Evolutionary conservation across 1,140 invertebrate genomes (phyloP).

Genomic region (Aplysia californica): DNA sequence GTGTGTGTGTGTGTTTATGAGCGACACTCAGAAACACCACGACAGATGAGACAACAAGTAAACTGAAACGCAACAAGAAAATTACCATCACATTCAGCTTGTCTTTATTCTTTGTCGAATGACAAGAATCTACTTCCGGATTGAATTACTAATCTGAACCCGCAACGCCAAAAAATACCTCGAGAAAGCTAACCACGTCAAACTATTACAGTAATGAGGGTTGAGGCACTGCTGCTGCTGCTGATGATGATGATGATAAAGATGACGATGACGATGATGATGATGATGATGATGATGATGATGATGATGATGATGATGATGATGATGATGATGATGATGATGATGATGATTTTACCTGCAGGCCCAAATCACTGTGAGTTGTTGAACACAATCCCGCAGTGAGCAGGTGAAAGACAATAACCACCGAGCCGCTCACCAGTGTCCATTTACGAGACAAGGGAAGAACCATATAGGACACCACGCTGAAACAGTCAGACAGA

Average conservation of each 20-base stretch:
- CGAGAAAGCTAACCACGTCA: too few relatives aligned
- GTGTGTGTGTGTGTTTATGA: too few relatives aligned
- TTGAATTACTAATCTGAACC: too few relatives aligned
- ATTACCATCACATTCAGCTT: too few relatives aligned
- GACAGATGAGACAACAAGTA: too few relatives aligned
- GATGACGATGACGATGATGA: constrained; percentile 9
- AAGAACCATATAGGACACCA: constrained; percentile 55
- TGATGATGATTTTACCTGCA: constrained; percentile 36
- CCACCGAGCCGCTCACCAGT: constrained; percentile 39
- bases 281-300: neutral
- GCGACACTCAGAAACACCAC: too few relatives aligned
- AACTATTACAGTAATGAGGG: too few relatives aligned
- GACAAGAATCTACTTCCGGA: too few relatives aligned
- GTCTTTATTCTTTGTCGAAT: too few relatives aligned
- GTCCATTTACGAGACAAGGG: constrained; percentile 54
- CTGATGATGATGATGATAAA: neutral
- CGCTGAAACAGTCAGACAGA: constrained; percentile 26
- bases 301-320: neutral
- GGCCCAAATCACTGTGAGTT: constrained; percentile 36
- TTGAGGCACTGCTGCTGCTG: neutral
- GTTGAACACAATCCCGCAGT: constrained; percentile 38
- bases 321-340: neutral
- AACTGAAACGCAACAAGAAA: too few relatives aligned
- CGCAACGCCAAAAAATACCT: too few relatives aligned
- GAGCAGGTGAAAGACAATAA: constrained; percentile 41